phyloP scores from a whole-genome alignment of 2,888 invertebrate genomes.

The Idaea straminata region DNA sequence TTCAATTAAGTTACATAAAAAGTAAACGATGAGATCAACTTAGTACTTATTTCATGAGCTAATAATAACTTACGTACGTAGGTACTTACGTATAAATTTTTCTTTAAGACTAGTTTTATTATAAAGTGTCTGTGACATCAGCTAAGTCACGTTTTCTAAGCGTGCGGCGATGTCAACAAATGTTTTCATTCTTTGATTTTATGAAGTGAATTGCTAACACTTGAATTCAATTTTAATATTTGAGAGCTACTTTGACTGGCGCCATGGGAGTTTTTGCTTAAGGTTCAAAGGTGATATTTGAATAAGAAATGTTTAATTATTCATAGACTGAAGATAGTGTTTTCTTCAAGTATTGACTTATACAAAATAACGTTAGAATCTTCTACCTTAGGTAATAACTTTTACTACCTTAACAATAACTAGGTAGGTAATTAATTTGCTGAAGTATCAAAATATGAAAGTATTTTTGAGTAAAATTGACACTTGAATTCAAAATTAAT shows the following conservation, averaged over 20 bases:
- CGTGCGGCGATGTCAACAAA: conserved; percentile 6
- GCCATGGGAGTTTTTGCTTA: background rate
- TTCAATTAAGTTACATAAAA: background rate
- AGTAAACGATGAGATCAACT: background rate
- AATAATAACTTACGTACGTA: background rate
- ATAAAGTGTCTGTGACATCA: background rate
- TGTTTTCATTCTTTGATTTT: conserved; percentile 4
- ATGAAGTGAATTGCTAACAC: background rate
- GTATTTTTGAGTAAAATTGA: too few relatives aligned
- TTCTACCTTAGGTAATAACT: too few relatives aligned
- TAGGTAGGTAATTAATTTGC: too few relatives aligned
- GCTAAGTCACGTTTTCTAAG: conserved; percentile 6
- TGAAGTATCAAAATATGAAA: too few relatives aligned
- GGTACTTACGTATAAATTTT: background rate
- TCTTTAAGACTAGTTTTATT: background rate
- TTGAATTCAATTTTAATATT: background rate
- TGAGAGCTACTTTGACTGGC: background rate
- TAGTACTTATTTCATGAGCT: background rate
- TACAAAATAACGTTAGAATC: too few relatives aligned
- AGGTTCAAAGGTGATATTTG: background rate
- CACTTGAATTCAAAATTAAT: too few relatives aligned
- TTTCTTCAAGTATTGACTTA: too few relatives aligned
- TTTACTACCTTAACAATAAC: too few relatives aligned
- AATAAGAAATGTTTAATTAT: too few relatives aligned
- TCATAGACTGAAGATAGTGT: too few relatives aligned